A percentile compares a stretch with the other conserved stretches of the same genome.
phyloP scores from a whole-genome alignment of 2,888 invertebrate genomes.

The Euproctis similis region DNA sequence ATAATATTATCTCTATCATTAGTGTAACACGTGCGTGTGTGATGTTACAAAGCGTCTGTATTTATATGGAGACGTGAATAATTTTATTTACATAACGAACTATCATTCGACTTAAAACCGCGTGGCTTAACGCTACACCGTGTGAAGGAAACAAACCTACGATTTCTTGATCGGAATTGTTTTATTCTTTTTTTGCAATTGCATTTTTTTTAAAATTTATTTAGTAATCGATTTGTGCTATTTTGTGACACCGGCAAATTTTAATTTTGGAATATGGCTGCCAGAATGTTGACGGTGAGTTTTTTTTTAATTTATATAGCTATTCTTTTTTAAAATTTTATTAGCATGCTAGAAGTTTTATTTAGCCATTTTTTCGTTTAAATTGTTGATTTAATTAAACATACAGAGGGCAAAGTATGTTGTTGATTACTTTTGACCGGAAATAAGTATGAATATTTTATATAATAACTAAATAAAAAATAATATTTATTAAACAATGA shows the following conservation, averaged over 20 bases:
- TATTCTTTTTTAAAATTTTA: background rate
- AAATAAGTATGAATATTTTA: too few species aligned
- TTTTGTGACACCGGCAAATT: constrained; percentile 5
- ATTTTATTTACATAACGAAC: constrained; percentile 12
- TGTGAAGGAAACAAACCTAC: background rate
- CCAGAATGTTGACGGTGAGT: constrained; percentile 16
- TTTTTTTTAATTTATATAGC: background rate
- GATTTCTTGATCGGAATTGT: background rate
- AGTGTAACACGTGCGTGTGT: constrained; percentile 4
- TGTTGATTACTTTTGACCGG: too few species aligned
- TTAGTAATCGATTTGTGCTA: constrained; percentile 1
- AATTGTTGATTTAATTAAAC: too few species aligned
- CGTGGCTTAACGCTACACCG: constrained; percentile 4
- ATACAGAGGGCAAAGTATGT: too few species aligned
- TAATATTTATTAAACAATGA: too few species aligned
- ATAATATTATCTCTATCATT: constrained; percentile 8
- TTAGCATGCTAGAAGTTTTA: too few species aligned
- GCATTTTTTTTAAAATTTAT: background rate
- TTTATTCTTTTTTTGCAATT: constrained; percentile 1
- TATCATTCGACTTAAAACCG: constrained; percentile 18
- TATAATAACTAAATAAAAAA: too few species aligned
- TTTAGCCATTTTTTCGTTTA: too few species aligned
- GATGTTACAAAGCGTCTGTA: constrained; percentile 2
- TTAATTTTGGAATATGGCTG: constrained; percentile 19
- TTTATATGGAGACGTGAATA: constrained; percentile 9